Evolutionary conservation across 2,888 invertebrate species (phyloP).

Genomic region (Margaritifera margaritifera): DNA sequence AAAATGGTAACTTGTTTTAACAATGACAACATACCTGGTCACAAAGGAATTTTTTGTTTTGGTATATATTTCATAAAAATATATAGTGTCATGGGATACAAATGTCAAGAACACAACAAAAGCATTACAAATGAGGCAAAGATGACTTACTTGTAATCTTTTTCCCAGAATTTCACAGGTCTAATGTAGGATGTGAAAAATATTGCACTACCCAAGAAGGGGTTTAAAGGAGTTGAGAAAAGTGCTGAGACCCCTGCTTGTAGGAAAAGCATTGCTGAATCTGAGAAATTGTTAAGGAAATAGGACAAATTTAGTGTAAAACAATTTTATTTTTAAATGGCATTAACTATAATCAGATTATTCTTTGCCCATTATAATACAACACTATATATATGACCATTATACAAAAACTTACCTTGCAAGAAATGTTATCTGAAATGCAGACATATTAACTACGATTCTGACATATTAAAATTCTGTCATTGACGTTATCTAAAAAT

Average conservation of each 20-base stretch:
- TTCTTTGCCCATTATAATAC: no score
- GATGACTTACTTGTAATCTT: slow-evolving; percentile 86
- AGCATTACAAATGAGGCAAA: background rate
- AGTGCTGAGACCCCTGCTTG: slow-evolving; percentile 95
- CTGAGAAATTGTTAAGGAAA: slow-evolving; percentile 57
- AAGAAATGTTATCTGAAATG: no score
- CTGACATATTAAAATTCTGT: no score
- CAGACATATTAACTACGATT: no score
- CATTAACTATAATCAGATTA: background rate
- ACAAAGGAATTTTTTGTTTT: background rate
- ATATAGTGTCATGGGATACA: background rate
- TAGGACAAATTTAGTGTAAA: background rate
- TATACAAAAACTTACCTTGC: no score
- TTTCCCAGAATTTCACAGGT: slow-evolving; percentile 99
- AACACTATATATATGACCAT: no score
- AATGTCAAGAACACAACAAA: no score
- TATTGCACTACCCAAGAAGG: slow-evolving; percentile 97
- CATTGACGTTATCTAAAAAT: no score
- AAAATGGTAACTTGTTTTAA: no score
- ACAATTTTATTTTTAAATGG: background rate
- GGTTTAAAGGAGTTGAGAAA: slow-evolving; percentile 95
- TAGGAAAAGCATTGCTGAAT: slow-evolving; percentile 97
- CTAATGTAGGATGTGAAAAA: slow-evolving; percentile 99
- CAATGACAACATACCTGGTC: no score
- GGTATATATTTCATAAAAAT: background rate